phyloP scores from a whole-genome alignment of 2,888 invertebrate species.

The Notocelia uddmanniana region DNA sequence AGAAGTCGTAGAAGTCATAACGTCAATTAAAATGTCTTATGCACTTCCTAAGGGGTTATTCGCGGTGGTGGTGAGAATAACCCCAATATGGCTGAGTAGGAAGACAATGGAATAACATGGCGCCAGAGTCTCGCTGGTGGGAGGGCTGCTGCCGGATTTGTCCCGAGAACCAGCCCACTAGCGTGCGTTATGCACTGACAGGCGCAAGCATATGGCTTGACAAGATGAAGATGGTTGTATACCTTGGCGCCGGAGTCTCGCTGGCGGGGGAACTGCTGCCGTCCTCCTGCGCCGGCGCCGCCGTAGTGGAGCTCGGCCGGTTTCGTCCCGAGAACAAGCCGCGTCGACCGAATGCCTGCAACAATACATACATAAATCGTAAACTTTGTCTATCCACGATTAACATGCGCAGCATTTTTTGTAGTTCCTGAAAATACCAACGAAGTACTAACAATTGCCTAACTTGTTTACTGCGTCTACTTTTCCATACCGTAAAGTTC shows the following conservation, averaged over 20 bases:
- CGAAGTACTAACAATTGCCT: background rate
- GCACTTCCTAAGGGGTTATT: too few relatives aligned
- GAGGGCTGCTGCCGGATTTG: too few relatives aligned
- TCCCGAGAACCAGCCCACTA: too few relatives aligned
- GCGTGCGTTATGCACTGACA: too few relatives aligned
- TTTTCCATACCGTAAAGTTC: too few relatives aligned
- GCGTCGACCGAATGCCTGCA: constrained; percentile 75
- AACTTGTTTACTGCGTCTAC: too few relatives aligned
- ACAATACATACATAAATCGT: constrained; percentile 51
- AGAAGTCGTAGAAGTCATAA: too few relatives aligned
- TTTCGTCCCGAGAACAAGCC: constrained; percentile 76
- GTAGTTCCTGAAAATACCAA: background rate
- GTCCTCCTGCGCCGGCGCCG: constrained; percentile 63
- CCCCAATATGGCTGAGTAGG: background rate
- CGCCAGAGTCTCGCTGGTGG: too few relatives aligned
- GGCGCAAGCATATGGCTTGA: too few relatives aligned
- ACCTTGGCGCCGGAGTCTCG: constrained; percentile 73
- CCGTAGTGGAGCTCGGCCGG: constrained; percentile 68
- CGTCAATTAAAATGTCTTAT: too few relatives aligned
- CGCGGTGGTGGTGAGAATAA: background rate
- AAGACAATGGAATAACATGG: too few relatives aligned
- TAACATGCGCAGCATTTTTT: background rate
- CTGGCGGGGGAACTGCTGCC: constrained; percentile 63
- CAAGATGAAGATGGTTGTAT: constrained; percentile 6
- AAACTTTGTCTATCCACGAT: background rate